These are phyloP conservation scores for Triplophysa siluroides DNA, from an alignment of 2,113 vertebrate genomes.

Conservation along the genomic window DNA sequence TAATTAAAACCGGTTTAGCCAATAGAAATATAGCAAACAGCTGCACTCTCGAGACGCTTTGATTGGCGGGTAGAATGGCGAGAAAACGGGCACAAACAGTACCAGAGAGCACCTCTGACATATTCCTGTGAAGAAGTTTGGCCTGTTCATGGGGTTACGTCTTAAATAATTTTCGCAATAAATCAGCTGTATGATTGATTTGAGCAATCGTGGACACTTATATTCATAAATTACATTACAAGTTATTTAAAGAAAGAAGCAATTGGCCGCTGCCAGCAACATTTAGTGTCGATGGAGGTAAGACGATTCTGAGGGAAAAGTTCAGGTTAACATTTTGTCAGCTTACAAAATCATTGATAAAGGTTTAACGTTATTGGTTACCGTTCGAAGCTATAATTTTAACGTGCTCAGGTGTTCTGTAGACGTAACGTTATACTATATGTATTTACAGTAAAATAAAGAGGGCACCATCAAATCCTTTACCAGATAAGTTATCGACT, in stretches of 20 bases:
- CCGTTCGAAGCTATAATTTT: neutral
- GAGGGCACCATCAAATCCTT: neutral
- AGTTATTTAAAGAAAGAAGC: slow-evolving; percentile 23
- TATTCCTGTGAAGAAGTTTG: neutral
- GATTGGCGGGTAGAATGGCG: slow-evolving; percentile 24
- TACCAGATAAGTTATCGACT: neutral
- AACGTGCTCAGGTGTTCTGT: neutral
- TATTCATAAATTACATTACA: neutral
- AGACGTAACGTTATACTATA: neutral
- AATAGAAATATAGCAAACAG: slow-evolving; percentile 25
- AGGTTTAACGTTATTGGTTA: neutral
- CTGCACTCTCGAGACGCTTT: neutral
- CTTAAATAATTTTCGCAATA: slow-evolving; percentile 7
- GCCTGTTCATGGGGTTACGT: neutral
- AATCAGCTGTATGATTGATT: neutral
- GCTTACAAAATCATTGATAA: neutral
- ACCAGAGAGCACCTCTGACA: neutral
- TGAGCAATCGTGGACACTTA: slow-evolving; percentile 37
- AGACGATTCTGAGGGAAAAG: slow-evolving; percentile 39
- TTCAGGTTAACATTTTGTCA: neutral
- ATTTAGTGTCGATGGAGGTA: slow-evolving; percentile 50
- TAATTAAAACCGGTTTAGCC: slow-evolving; percentile 24
- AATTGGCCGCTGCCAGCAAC: slow-evolving; percentile 6
- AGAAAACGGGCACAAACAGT: slow-evolving; percentile 9
- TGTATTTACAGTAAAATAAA: neutral